Evolutionary conservation across 2,113 vertebrate genomes (phyloP).

Genomic region (Larimichthys polyactis): DNA sequence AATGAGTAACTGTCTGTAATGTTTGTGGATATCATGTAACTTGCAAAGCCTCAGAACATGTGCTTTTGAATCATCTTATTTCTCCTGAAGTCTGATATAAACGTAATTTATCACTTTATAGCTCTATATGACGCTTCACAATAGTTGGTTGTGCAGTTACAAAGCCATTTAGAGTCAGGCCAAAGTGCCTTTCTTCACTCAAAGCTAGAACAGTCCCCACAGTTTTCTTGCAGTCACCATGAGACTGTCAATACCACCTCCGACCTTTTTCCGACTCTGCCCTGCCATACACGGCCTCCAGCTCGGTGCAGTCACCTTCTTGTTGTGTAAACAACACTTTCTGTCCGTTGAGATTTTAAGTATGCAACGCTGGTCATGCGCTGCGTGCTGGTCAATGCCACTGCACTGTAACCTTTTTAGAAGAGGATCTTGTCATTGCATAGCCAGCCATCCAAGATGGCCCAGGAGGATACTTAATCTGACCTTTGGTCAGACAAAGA

Average conservation of each 20-base stretch:
- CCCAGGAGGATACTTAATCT: constrained; percentile 42
- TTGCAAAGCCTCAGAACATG: background rate
- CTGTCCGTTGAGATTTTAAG: constrained; percentile 23
- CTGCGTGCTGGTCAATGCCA: constrained; percentile 1
- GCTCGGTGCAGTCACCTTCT: constrained; percentile 36
- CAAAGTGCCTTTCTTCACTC: background rate
- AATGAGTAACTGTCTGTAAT: constrained; percentile 26
- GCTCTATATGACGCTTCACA: background rate
- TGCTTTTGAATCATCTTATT: background rate
- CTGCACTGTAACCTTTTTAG: constrained; percentile 31
- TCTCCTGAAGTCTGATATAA: background rate
- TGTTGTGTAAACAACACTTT: constrained; percentile 45
- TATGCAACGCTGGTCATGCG: background rate
- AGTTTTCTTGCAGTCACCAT: background rate
- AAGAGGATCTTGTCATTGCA: constrained; percentile 10
- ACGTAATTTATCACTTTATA: background rate
- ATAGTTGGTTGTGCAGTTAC: background rate
- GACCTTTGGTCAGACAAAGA: constrained; percentile 24
- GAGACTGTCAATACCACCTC: constrained; percentile 17
- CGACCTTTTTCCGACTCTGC: constrained; percentile 7
- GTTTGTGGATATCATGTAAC: constrained; percentile 31
- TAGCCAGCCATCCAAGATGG: background rate
- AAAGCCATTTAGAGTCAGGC: background rate
- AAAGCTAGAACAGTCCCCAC: background rate
- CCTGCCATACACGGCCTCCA: background rate